A percentile compares a stretch with the other conserved stretches of the same genome.
phyloP scores from a whole-genome alignment of 1,140 invertebrate species.

The Lethocerus indicus region DNA sequence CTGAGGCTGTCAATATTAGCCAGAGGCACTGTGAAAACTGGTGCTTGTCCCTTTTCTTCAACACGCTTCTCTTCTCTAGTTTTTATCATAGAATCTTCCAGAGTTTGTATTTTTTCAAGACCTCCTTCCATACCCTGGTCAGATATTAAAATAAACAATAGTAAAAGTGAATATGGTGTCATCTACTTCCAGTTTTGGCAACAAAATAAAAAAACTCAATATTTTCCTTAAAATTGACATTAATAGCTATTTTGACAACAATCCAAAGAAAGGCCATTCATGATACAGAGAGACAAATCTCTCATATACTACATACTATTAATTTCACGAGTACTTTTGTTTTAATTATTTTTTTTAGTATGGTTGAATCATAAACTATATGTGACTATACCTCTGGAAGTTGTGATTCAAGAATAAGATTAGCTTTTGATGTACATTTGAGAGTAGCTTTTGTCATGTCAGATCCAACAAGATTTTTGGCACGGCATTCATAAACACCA shows the following conservation, averaged over 20 bases:
- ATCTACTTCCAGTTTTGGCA: too few species aligned
- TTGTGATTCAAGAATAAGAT: slow-evolving; percentile 88
- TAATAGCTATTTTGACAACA: too few species aligned
- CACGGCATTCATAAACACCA: slow-evolving; percentile 80
- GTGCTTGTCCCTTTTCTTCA: slow-evolving; percentile 61
- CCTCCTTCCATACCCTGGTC: slow-evolving; percentile 82
- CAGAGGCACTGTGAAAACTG: slow-evolving; percentile 78
- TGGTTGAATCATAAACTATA: too few species aligned
- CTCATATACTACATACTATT: too few species aligned
- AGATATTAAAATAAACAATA: too few species aligned
- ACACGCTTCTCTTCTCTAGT: slow-evolving; percentile 46
- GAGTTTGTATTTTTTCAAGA: slow-evolving; percentile 75
- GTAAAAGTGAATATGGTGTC: too few species aligned
- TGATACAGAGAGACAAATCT: too few species aligned
- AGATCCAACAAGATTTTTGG: slow-evolving; percentile 79
- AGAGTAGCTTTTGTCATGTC: slow-evolving; percentile 72
- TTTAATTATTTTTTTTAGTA: too few species aligned
- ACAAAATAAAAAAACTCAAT: neutral
- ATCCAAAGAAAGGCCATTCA: too few species aligned
- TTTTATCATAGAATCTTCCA: slow-evolving; percentile 72
- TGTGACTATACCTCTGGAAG: slow-evolving; percentile 51
- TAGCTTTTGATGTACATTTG: slow-evolving; percentile 75
- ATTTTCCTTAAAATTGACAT: neutral
- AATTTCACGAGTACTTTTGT: too few species aligned
- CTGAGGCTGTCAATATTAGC: slow-evolving; percentile 69